Base-by-base conservation (phyloP, 2,888 invertebrate genomes). In the Zaprionus lineosus region DNA sequence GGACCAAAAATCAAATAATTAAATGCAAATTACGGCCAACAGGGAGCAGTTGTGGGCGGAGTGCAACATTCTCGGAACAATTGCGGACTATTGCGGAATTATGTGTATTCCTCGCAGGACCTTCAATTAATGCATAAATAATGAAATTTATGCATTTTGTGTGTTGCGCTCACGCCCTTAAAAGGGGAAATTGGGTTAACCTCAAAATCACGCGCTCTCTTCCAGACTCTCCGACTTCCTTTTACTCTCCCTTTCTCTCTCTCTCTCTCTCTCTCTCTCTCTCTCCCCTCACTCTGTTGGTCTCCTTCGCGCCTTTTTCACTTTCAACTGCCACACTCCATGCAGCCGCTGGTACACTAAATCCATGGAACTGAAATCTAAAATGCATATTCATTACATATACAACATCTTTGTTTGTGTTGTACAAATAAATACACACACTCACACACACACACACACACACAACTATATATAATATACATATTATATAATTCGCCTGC, bases 71-170 rank as follows among this genome's bases (percentile, higher is more conserved):
- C 26, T 39, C 8, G 29, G 31, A 36, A 33, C 21, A 31, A 36
- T 59, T 12, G 37, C 41, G 1, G 15, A 55, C 57, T 58, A 61
- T 74, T n/a, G n/a, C n/a, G n/a, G n/a, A 75, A 72, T 74, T 74
- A 72, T 70, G 50, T 48, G 60, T 40, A 44, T 15, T 53, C 31
- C 41, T 37, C 15, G 34, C 3, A 19, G 4, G 37, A 57, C 29
- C 41, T 61, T 48, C 39, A 66, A 56, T 50, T 62, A 56, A 64
- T 64, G 59, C 39, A 64, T 56, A 37, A 44, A 56, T 50, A 58
- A 73, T 73, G 29, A 26, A 44, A 63, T 73, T 58, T 55, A 55
- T 72, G 67, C 34, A 53, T 44, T 46, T 34, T 31, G 12, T 21
- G 8, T 36, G 6, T 4, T 24, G 2, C 26, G n/a, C n/a, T n/a